These are phyloP conservation scores for Cataglyphis rosenhaueri DNA, from an alignment of 2,888 invertebrate species.

Conservation along the genomic window DNA sequence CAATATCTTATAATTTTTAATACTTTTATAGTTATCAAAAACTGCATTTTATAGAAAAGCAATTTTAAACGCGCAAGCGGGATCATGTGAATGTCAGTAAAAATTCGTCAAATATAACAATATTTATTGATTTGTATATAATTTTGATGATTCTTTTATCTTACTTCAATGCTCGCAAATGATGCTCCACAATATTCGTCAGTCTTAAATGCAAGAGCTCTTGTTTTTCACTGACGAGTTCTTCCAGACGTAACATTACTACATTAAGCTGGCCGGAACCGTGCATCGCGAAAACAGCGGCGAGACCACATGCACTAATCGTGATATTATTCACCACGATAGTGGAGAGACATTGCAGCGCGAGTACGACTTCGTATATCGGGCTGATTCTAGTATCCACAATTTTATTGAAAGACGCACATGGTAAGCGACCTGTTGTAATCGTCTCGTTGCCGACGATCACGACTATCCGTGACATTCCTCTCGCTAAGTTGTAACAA, in stretches of 20 bases:
- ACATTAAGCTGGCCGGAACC: slow-evolving; percentile 68
- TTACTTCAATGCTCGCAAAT: slow-evolving; percentile 57
- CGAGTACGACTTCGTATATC: slow-evolving; percentile 66
- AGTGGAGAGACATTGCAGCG: slow-evolving; percentile 60
- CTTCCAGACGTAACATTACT: slow-evolving; percentile 57
- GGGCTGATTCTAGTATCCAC: slow-evolving; percentile 63
- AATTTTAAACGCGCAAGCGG: not conserved
- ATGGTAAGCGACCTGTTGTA: slow-evolving; percentile 56
- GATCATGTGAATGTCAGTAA: not conserved
- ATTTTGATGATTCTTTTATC: not conserved
- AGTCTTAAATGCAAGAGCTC: slow-evolving; percentile 41
- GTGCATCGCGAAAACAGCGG: slow-evolving; percentile 68
- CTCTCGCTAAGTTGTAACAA: slow-evolving; percentile 65
- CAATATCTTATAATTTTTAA: not conserved
- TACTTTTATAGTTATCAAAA: not conserved
- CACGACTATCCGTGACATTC: slow-evolving; percentile 61
- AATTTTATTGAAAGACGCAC: slow-evolving; percentile 67
- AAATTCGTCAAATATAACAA: not conserved
- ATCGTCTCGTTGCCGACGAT: slow-evolving; percentile 56
- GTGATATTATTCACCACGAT: slow-evolving; percentile 58
- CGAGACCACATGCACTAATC: slow-evolving; percentile 61
- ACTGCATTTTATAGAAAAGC: not conserved
- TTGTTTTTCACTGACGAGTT: slow-evolving; percentile 15
- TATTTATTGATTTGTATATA: not conserved
- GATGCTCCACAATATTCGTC: slow-evolving; percentile 58